Evolutionary conservation across 1,140 invertebrate genomes (phyloP), one percentile per base, ranked within the genome.

Genomic region (Maconellicoccus hirsutus): DNA sequence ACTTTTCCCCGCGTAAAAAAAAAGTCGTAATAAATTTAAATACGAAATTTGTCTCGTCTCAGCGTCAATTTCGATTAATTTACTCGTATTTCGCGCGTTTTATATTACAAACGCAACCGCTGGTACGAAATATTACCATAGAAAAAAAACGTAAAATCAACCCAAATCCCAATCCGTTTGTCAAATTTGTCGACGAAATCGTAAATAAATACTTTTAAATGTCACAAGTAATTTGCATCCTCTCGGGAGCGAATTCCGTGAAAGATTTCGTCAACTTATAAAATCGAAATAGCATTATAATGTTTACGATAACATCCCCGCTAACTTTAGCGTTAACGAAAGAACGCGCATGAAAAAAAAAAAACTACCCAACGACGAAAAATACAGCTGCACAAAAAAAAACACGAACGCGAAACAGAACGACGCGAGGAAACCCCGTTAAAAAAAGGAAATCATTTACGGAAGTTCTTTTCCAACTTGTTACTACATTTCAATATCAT

Each of bases 201-300:
- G 42, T 52, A 52, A 52, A 52, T 52, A 52, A 52, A 52, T 52
- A 52, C 42, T 52, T 52, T 52, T 52, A 52, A 52, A 52, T 52
- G 42, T 52, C 42, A 52, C 42, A 52, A 14, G 42, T 52, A 52
- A 52, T 52, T 52, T 52, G 42, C 42, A 52, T 52, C 42, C 42
- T 52, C 42, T 52, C 42, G 42, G 42, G 42, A 52, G 16, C n/a
- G n/a, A 52, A 19, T 52, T 52, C 42, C 12, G n/a, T 16, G 42
- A 52, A 52, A 52, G 42, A 52, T 52, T 52, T 52, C 42, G 42
- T 16, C n/a, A 52, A 52, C 42, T 52, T 52, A 52, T 19, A 14
- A 52, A 52, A 14, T 14, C 42, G 42, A 52, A 52, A 52, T 52
- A 52, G 42, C 42, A 19, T 52, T 52, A 52, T 52, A 52, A 52